Evolutionary conservation across 2,888 invertebrate species (phyloP).

Genomic region (Polymixis flavicincta): DNA sequence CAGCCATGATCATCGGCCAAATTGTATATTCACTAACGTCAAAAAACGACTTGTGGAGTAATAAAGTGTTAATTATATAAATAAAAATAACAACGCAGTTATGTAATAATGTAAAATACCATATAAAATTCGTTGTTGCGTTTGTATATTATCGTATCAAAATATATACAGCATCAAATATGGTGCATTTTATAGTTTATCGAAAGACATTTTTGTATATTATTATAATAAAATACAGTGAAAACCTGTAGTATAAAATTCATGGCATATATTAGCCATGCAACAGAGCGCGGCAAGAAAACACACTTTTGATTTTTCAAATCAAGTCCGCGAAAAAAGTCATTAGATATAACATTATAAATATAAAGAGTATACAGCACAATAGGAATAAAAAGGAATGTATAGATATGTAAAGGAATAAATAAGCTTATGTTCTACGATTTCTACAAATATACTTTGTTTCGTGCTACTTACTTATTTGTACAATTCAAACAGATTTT

Average conservation of each 20-base stretch:
- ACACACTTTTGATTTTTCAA: background rate
- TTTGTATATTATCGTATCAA: constrained; percentile 4
- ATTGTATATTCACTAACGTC: background rate
- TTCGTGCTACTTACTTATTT: background rate
- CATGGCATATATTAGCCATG: background rate
- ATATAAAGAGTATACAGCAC: constrained; percentile 18
- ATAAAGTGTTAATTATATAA: background rate
- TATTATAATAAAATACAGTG: background rate
- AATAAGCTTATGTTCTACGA: constrained; percentile 41
- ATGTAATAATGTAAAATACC: background rate
- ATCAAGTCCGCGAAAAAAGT: background rate
- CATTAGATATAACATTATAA: background rate
- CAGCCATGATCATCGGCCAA: background rate
- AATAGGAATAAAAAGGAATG: constrained; percentile 60
- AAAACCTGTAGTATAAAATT: constrained; percentile 38
- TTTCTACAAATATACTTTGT: constrained; percentile 8
- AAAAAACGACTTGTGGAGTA: background rate
- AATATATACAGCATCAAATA: constrained; percentile 4
- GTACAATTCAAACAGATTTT: background rate
- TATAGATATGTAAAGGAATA: constrained; percentile 53
- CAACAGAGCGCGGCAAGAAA: background rate
- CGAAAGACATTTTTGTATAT: background rate
- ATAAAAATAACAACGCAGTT: background rate
- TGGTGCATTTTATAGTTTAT: constrained; percentile 3
- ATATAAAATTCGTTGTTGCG: background rate